Evolutionary conservation across 2,888 invertebrate genomes (phyloP).

Genomic region (Globia sparganii): DNA sequence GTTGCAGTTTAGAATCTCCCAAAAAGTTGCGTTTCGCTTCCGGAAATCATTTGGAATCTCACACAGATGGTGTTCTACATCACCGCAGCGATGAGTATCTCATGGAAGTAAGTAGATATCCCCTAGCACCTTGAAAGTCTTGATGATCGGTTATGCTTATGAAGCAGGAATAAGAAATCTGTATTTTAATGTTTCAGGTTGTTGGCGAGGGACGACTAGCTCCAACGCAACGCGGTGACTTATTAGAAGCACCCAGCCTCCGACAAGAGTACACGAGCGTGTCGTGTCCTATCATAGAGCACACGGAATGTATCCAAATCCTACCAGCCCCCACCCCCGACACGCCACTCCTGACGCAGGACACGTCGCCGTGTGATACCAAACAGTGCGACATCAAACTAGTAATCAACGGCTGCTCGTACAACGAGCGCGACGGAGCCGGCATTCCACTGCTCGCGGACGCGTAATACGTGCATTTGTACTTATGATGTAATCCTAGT

Average conservation of each 20-base stretch:
- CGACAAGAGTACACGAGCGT: conserved; percentile 90
- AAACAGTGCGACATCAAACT: conserved; percentile 82
- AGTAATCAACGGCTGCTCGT: conserved; percentile 83
- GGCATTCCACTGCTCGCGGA: conserved; percentile 85
- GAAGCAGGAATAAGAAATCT: too few species aligned
- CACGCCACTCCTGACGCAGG: conserved; percentile 59
- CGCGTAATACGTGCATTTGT: conserved; percentile 69
- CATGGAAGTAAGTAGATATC: conserved; percentile 84
- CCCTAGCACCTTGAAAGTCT: background rate
- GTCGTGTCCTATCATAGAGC: conserved; percentile 94
- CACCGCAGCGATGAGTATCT: conserved; percentile 89
- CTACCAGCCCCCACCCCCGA: conserved; percentile 43
- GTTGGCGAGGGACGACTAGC: conserved; percentile 91
- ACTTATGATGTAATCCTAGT: conserved; percentile 73
- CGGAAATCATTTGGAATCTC: conserved; percentile 91
- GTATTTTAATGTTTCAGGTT: conserved; percentile 79
- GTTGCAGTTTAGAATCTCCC: conserved; percentile 95
- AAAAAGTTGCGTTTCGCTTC: conserved; percentile 95
- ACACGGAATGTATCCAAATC: conserved; percentile 72
- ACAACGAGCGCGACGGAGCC: conserved; percentile 80
- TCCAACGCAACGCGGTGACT: conserved; percentile 85
- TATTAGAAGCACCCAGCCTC: conserved; percentile 87
- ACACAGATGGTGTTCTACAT: conserved; percentile 87
- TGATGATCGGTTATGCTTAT: background rate
- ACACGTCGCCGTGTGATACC: conserved; percentile 22